Evolutionary conservation across 2,797 vertebrate genomes (phyloP), one percentile per base, ranked within the genome.

Genomic region (Artibeus jamaicensis): DNA sequence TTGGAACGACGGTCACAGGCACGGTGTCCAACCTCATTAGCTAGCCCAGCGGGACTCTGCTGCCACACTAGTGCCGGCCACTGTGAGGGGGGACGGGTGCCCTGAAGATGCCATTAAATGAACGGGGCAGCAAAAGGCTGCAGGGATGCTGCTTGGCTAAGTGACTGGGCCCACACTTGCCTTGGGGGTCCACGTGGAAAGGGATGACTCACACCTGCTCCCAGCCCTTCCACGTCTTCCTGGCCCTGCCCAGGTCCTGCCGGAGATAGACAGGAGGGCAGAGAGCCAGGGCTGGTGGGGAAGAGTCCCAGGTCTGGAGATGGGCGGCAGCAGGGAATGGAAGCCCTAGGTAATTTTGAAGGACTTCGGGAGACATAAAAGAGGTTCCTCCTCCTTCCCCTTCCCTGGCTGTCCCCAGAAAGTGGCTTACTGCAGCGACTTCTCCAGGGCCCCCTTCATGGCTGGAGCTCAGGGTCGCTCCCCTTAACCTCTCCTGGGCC

Each of bases 1-100:
- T 98, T 68, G 78, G 98, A 98, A 98, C 97, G 86, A 95, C 92
- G 73, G 97, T 98, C 97, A 89, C 98, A 97, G 50, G 96, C 98
- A 95, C 96, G 96, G 97, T 97, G 98, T 98, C 98, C 98, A 98
- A 98, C 97, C 98, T 98, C 98, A 98, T 99, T 98, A 98, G 98
- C 97, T 86, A 91, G 98, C 98, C 98, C 95, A 57, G 97, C 98
- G 96, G 98, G 98, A 98, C 96, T 77, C 88, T 95, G 53, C 88
- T 12, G 42, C 78, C 95, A 97, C 94, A 0, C 93, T 96, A 95
- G 98, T 97, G 97, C 97, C 83, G 97, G 97, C 97, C 94, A 87
- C 91, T 78, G 90, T 68, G 96, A 95, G 97, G 95, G 97, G 95
- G 87, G 94, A 97, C 96, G 87, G 97, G 95, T 65, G 82, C 97